phyloP scores from a whole-genome alignment of 2,888 invertebrate species.

The Chydorus sphaericus region DNA sequence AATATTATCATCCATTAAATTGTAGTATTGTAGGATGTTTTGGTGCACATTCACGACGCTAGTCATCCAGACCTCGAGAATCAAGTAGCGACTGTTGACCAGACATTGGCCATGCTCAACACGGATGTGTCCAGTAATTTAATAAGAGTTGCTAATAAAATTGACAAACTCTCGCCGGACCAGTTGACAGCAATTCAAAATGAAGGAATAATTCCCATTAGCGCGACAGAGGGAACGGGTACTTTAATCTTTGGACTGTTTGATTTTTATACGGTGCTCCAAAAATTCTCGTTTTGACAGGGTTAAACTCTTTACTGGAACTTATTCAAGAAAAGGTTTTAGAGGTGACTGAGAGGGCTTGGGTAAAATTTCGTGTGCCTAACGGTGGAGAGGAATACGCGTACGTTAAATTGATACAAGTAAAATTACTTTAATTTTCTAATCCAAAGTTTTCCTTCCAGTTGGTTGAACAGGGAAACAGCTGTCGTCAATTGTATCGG shows the following conservation, averaged over 20 bases:
- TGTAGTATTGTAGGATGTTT: constrained; percentile 44
- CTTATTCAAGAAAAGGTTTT: constrained; percentile 38
- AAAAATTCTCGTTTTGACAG: constrained; percentile 20
- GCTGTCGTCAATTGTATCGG: constrained; percentile 38
- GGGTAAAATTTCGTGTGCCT: constrained; percentile 40
- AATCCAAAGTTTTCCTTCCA: constrained; percentile 14
- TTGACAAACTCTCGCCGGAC: constrained; percentile 36
- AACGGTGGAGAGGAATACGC: constrained; percentile 41
- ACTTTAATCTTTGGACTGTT: not conserved
- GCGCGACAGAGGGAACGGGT: constrained; percentile 35
- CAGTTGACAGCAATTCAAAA: too few relatives aligned
- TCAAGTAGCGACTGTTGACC: constrained; percentile 51
- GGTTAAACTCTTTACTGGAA: constrained; percentile 32
- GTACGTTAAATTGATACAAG: constrained; percentile 18
- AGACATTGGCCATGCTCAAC: constrained; percentile 43
- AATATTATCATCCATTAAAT: not conserved
- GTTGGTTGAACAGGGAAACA: constrained; percentile 49
- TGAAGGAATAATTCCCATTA: too few relatives aligned
- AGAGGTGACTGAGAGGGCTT: constrained; percentile 35
- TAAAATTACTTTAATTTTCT: not conserved
- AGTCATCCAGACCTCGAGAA: constrained; percentile 53
- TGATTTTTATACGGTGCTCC: not conserved
- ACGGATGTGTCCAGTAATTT: constrained; percentile 36
- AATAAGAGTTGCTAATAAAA: constrained; percentile 59
- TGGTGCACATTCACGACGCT: constrained; percentile 61